Evolutionary conservation across 2,113 vertebrate genomes (phyloP).

Genomic region (Gymnobelideus leadbeateri): DNA sequence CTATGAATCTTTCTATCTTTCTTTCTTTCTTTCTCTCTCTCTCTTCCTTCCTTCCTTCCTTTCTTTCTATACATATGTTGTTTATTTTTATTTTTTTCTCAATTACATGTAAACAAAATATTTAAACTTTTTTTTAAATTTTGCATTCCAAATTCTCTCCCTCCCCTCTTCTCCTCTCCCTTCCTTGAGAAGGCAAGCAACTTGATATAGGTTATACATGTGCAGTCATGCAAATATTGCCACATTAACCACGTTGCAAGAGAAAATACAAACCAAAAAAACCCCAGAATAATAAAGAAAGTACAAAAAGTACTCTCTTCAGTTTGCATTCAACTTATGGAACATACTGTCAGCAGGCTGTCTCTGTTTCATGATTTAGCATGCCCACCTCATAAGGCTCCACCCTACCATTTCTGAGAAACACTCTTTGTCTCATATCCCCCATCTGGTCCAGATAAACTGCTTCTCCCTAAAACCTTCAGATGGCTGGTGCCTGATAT

Average conservation of each 20-base stretch:
- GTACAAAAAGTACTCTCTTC: background rate
- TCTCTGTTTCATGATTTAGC: background rate
- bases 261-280: background rate
- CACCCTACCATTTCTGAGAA: background rate
- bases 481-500: background rate
- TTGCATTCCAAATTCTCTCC: background rate
- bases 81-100: background rate
- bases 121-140: background rate
- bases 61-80: background rate
- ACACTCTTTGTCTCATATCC: background rate
- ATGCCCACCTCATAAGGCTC: background rate
- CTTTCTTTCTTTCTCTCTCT: background rate
- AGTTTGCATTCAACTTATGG: background rate
- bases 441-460: background rate
- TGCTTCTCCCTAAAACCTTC: background rate
- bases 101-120: background rate
- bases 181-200: background rate
- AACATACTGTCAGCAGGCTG: background rate
- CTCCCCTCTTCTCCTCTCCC: background rate
- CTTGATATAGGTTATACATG: background rate
- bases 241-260: background rate
- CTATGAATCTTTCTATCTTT: background rate
- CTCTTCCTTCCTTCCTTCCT: too few species aligned
- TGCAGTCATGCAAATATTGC: background rate
- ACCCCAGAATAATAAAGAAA: background rate